Evolutionary conservation across 1,140 invertebrate genomes (phyloP).

Genomic region (Hylyphantes graminicola): DNA sequence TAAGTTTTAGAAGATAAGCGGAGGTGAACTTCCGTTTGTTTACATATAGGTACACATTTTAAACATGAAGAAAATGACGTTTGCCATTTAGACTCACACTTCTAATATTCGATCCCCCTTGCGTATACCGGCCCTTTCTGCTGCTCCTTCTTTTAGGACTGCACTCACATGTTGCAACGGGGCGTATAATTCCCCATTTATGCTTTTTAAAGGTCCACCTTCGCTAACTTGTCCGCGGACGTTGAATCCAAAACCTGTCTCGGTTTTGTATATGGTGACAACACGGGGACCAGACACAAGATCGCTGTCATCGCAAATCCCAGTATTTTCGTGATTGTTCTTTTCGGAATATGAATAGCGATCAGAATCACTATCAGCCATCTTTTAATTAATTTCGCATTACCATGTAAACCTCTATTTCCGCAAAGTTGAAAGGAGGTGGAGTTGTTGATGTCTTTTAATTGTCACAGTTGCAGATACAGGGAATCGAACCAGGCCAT

Average conservation of each 20-base stretch:
- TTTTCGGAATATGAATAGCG: conserved; percentile 61
- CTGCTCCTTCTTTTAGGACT: conserved; percentile 94
- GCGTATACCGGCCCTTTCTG: conserved; percentile 96
- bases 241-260: conserved; percentile 99
- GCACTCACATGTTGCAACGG: conserved; percentile 99
- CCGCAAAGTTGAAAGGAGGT: conserved; percentile 41
- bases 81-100: conserved; percentile 84
- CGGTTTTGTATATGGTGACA: conserved; percentile 95
- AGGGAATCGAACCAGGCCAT: conserved; percentile 17
- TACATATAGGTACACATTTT: too few relatives aligned
- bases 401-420: conserved; percentile 49
- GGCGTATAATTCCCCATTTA: conserved; percentile 97
- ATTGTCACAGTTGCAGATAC: conserved; percentile 30
- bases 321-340: conserved; percentile 53
- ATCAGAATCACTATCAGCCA: conserved; percentile 66
- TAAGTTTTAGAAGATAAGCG: too few relatives aligned
- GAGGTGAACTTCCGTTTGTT: too few relatives aligned
- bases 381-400: conserved; percentile 54
- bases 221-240: conserved; percentile 99
- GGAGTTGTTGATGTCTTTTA: conserved; percentile 53
- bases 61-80: too few relatives aligned
- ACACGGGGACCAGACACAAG: conserved; percentile 79
- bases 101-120: conserved; percentile 98
- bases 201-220: conserved; percentile 96
- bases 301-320: conserved; percentile 31